phyloP scores from a whole-genome alignment of 2,797 vertebrate species.

The Potorous gilbertii region DNA sequence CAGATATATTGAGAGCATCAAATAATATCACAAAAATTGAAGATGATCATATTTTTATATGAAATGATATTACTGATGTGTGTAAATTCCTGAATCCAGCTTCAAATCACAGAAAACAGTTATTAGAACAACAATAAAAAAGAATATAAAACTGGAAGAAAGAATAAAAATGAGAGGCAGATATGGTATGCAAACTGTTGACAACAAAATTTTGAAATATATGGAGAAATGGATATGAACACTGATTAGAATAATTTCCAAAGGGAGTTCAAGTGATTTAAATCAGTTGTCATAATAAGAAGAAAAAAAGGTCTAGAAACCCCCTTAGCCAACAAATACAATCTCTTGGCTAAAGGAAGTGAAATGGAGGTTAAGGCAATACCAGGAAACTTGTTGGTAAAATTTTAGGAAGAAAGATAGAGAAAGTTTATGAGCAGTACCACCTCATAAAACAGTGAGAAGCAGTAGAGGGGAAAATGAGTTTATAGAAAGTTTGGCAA shows the following conservation, averaged over 20 bases:
- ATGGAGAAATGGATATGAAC: neutral
- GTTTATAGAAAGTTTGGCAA: neutral
- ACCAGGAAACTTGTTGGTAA: neutral
- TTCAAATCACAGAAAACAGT: neutral
- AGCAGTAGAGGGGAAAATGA: neutral
- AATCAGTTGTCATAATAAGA: neutral
- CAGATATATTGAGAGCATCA: neutral
- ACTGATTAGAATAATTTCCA: neutral
- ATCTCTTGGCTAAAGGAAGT: neutral
- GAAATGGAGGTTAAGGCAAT: neutral
- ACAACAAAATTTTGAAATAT: neutral
- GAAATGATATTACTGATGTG: neutral
- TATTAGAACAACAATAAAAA: neutral
- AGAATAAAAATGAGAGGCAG: neutral
- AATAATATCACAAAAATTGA: neutral
- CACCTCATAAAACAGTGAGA: neutral
- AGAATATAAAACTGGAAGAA: neutral
- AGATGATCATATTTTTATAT: neutral
- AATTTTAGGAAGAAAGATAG: neutral
- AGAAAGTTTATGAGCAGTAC: neutral
- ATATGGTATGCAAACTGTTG: neutral
- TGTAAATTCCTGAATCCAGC: neutral
- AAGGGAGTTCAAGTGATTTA: neutral
- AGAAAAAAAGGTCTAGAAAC: neutral
- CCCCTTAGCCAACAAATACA: neutral